These are phyloP conservation scores for Zapus hudsonius DNA, from an alignment of 2,113 vertebrate genomes.

Conservation along the genomic window DNA sequence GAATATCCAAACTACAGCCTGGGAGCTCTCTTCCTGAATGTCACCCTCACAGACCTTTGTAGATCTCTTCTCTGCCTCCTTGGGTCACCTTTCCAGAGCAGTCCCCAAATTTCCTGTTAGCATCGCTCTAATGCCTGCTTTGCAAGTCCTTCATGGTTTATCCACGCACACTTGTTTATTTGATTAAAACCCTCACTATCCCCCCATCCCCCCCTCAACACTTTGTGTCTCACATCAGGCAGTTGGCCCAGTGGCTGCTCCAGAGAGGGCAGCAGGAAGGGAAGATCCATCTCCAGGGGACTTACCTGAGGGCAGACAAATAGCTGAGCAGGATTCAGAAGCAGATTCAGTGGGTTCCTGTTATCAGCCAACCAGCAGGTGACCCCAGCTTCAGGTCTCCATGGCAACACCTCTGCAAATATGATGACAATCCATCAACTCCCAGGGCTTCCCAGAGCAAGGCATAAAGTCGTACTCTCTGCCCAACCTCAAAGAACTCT, in stretches of 20 bases:
- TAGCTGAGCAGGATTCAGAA: slow-evolving; percentile 49
- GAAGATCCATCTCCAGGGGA: neutral
- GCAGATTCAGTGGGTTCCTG: slow-evolving; percentile 13
- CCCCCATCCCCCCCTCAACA: neutral
- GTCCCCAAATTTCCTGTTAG: neutral
- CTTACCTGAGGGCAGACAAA: slow-evolving; percentile 26
- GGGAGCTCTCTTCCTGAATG: neutral
- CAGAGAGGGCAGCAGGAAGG: neutral
- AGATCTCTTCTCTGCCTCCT: neutral
- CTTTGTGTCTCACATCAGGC: neutral
- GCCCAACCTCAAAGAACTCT: neutral
- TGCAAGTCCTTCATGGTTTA: neutral
- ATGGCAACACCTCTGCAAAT: slow-evolving; percentile 55
- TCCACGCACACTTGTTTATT: neutral
- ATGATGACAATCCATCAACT: neutral
- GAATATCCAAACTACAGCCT: rapidly evolving
- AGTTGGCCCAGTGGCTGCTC: neutral
- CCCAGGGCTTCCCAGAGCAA: neutral
- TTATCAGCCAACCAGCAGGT: slow-evolving; percentile 31
- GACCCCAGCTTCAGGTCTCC: slow-evolving; percentile 65
- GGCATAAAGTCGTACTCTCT: neutral
- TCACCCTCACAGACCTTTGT: rapidly evolving
- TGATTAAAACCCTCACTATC: slow-evolving; percentile 52
- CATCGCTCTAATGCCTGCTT: neutral
- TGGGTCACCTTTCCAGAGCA: neutral